phyloP scores from a whole-genome alignment of 2,888 invertebrate genomes.

The Ophion obscuratus region DNA sequence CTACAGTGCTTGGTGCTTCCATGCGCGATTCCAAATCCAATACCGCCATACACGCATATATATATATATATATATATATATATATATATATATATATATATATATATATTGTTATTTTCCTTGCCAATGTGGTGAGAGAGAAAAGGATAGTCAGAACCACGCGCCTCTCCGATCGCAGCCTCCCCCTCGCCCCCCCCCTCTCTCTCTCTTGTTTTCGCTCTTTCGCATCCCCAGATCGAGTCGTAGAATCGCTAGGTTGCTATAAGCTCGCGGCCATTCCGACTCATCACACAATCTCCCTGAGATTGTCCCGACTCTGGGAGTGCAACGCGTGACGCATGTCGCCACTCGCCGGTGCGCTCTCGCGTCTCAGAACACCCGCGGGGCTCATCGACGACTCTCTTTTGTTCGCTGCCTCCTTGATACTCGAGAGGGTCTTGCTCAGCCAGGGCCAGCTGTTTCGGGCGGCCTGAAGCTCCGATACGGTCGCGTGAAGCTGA shows the following conservation, averaged over 20 bases:
- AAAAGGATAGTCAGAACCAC: conserved; percentile 17
- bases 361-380: conserved; percentile 83
- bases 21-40: conserved; percentile 42
- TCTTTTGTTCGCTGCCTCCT: conserved; percentile 89
- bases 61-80: neutral
- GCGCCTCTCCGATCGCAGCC: conserved; percentile 58
- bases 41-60: neutral
- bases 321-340: conserved; percentile 80
- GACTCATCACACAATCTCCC: conserved; percentile 80
- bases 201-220: neutral
- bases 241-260: conserved; percentile 49
- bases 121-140: neutral
- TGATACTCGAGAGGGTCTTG: conserved; percentile 93
- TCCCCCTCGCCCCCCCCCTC: neutral
- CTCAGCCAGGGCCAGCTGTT: conserved; percentile 97
- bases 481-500: conserved; percentile 92
- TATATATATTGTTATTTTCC: neutral
- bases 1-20: conserved; percentile 49
- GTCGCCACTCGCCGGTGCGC: conserved; percentile 82
- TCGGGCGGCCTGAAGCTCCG: conserved; percentile 90
- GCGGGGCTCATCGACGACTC: conserved; percentile 75
- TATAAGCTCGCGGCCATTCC: neutral
- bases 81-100: neutral
- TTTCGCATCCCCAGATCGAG: neutral
- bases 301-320: conserved; percentile 81